These are phyloP conservation scores for Drosophila pachea DNA, from an alignment of 1,140 invertebrate species.

Conservation along the genomic window DNA sequence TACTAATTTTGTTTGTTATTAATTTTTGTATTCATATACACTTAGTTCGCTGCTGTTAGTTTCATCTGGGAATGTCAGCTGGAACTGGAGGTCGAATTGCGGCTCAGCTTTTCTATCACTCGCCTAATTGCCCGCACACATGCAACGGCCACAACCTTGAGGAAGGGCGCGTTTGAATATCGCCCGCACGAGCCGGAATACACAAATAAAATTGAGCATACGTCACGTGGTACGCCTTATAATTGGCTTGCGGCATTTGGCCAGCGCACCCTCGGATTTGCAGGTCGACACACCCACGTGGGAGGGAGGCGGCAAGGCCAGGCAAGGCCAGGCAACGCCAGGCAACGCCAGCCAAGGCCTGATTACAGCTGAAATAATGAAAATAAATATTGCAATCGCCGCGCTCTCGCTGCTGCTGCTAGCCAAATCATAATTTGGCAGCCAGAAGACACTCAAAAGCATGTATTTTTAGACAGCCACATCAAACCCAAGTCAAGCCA, in stretches of 20 bases:
- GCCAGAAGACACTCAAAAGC: conserved; percentile 28
- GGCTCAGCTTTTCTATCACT: background rate
- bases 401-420: conserved; percentile 20
- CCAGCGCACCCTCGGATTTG: conserved; percentile 28
- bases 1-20: background rate
- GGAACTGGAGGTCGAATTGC: background rate
- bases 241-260: conserved; percentile 26
- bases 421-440: conserved; percentile 30
- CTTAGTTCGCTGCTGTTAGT: too few relatives aligned
- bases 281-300: conserved; percentile 22
- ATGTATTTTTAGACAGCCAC: conserved; percentile 55
- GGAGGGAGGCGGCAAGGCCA: background rate
- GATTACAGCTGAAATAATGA: conserved; percentile 47
- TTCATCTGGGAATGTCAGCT: too few relatives aligned
- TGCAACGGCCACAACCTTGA: conserved; percentile 24
- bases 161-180: background rate
- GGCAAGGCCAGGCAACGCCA: conserved; percentile 34
- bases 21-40: background rate
- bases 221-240: conserved; percentile 22
- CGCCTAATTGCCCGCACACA: conserved; percentile 18
- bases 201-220: conserved; percentile 30
- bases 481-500: conserved; percentile 39
- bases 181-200: conserved; percentile 1
- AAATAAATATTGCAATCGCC: conserved; percentile 50
- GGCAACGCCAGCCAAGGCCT: too few relatives aligned